A percentile compares a stretch with the other conserved stretches of the same genome.
Conservation (phyloP, 2,797 vertebrate species). For the Phylloscopus collybita region DNA sequence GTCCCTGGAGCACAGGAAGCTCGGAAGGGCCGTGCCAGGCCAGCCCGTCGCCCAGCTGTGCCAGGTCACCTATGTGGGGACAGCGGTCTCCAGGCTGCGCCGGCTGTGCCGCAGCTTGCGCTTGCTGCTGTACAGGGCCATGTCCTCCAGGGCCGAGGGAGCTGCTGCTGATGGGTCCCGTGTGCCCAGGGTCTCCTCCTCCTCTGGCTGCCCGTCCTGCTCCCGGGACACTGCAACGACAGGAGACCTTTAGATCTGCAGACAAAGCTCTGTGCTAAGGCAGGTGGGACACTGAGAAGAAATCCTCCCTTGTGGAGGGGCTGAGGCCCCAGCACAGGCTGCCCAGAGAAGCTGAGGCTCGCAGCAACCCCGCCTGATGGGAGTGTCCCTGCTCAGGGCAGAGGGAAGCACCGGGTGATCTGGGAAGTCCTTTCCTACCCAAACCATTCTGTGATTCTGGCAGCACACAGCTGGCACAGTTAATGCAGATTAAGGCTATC, state of each 20-base stretch:
- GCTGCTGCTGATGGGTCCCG: conserved; percentile 68
- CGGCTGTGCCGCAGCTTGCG: conserved; percentile 87
- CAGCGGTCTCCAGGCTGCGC: conserved; percentile 87
- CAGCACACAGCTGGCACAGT: neutral
- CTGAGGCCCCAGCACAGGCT: neutral
- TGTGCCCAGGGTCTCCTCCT: conserved; percentile 59
- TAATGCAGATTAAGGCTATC: neutral
- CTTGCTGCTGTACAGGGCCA: conserved; percentile 91
- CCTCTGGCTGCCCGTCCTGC: conserved; percentile 63
- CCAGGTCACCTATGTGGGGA: conserved; percentile 84
- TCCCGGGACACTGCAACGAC: conserved; percentile 59
- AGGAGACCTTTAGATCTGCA: neutral
- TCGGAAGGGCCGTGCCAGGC: neutral
- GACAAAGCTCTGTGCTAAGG: neutral
- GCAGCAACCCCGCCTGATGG: fast-evolving
- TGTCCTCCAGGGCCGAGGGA: conserved; percentile 86
- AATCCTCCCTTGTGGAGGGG: neutral
- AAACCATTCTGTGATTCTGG: neutral
- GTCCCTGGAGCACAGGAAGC: conserved; percentile 32
- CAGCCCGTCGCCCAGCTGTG: neutral
- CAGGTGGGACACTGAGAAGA: fast-evolving
- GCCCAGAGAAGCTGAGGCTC: neutral
- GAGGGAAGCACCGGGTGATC: neutral
- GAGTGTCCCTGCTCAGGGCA: neutral
- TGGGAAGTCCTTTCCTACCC: neutral